A percentile compares a stretch with the other conserved stretches of the same genome.
Conservation (phyloP, 2,113 vertebrate genomes). For the Mionectes macconnelli region DNA sequence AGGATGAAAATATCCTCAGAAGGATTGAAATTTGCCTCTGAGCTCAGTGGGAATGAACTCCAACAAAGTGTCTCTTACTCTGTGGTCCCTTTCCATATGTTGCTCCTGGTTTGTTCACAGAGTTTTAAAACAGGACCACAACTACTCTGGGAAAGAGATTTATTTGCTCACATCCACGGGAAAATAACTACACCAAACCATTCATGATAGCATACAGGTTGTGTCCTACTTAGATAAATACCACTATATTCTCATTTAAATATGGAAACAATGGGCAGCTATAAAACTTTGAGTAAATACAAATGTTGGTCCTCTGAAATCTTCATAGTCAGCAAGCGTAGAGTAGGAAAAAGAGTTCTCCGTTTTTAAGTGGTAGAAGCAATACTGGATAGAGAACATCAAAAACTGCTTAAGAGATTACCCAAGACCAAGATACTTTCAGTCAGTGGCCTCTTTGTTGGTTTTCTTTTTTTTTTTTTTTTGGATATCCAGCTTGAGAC, state of each 20-base stretch:
- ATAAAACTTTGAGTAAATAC: constrained; percentile 55
- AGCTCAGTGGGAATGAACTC: not conserved
- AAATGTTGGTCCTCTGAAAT: constrained; percentile 76
- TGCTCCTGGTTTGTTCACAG: constrained; percentile 29
- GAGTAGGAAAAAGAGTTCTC: constrained; percentile 63
- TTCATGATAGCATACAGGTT: constrained; percentile 46
- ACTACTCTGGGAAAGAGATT: constrained; percentile 61
- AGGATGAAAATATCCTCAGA: not conserved
- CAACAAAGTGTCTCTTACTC: not conserved
- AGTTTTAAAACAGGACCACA: constrained; percentile 67
- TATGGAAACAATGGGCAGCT: constrained; percentile 57
- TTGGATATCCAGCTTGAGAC: constrained; percentile 43
- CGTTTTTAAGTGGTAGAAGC: constrained; percentile 43
- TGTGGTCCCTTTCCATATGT: not conserved
- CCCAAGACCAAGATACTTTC: not conserved
- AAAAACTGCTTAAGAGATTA: not conserved
- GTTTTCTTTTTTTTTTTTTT: not conserved
- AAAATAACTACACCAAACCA: constrained; percentile 58
- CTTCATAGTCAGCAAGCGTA: constrained; percentile 44
- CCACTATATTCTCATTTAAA: constrained; percentile 3
- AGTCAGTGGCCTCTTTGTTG: not conserved
- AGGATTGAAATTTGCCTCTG: not conserved
- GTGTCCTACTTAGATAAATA: constrained; percentile 34
- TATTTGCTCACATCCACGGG: constrained; percentile 65
- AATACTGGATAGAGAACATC: constrained; percentile 3